Base-by-base conservation (phyloP, 2,113 vertebrate species). In the Nematolebias whitei region DNA sequence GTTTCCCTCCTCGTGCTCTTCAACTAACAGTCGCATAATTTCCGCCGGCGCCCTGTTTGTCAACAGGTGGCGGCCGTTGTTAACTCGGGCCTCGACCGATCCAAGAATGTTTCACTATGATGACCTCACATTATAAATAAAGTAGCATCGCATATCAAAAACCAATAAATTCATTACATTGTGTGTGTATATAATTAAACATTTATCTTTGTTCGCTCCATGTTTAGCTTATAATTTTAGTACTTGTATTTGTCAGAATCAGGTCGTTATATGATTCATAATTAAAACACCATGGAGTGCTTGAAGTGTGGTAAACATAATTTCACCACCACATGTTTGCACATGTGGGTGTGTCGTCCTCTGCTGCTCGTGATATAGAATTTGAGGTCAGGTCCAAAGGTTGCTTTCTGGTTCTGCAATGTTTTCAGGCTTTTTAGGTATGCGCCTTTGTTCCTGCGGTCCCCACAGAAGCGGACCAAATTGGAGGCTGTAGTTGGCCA, bases 281-380 rank as follows among this genome's bases (percentile, higher is more conserved):
- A 11, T 47, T 47, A 47, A 53, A 62, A 55, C 52, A 47, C 63
- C 66, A 66, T 14, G 76, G 61, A 45, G 62, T 29, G 13, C 39
- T 39, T 18, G 56, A 2, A 56, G 48, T 63, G 53, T 41, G 47
- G 70, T 38, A 15, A 13, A 54, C 29, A 18, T 3, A 12, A 32
- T 29, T 63, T 24, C 18, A 3, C 68, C 48, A 20, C 19, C 11
- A 0, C 61, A 40, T 59, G 58, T 62, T 63, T 55, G 48, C 55
- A 16, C 16, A 40, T 29, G 58, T 68, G 77, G 74, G 79, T 70
- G 77, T 77, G 74, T 75, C 56, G 68, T 68, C 55, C 15, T 73
- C 65, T 68, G 39, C 12, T 49, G 18, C 68, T 68, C 74, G 71
- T 84, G 65, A 85, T 82, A 80, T 84, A 82, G 81, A 84, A 80